A percentile compares a stretch with the other conserved stretches of the same genome.
Evolutionary conservation across 2,113 vertebrate genomes (phyloP).

Genomic region (Elachura formosa): DNA sequence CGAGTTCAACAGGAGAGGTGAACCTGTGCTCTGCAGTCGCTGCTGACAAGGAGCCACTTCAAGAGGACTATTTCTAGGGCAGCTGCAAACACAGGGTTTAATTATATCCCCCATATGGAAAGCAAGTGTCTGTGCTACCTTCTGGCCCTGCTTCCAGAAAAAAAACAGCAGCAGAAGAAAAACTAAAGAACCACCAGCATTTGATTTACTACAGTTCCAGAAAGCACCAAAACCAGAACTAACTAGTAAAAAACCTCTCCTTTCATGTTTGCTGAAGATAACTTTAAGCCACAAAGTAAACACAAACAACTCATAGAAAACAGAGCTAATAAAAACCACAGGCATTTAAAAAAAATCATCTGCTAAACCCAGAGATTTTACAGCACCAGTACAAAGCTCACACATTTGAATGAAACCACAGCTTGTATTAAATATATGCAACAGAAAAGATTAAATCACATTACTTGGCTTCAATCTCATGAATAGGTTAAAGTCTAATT

Average conservation of each 20-base stretch:
- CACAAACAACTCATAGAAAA: background rate
- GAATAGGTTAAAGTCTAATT: constrained; percentile 8
- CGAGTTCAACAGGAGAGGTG: background rate
- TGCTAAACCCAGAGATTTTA: background rate
- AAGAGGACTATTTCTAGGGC: background rate
- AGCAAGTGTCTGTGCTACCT: background rate
- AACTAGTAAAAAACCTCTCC: background rate
- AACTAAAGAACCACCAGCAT: background rate
- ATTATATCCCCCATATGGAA: constrained; percentile 1
- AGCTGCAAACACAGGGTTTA: background rate
- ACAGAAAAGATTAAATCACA: background rate
- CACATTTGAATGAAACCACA: background rate
- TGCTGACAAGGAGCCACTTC: background rate
- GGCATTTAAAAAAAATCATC: background rate
- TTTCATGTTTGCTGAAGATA: constrained; percentile 10
- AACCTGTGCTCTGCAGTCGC: background rate
- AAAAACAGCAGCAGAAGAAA: background rate
- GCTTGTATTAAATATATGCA: background rate
- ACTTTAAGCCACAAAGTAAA: background rate
- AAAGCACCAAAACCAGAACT: background rate
- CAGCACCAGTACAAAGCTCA: background rate
- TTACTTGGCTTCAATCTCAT: background rate
- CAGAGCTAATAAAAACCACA: background rate
- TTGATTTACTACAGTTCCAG: background rate
- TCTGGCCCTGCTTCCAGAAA: background rate